A percentile compares a stretch with the other conserved stretches of the same genome.
These are phyloP conservation scores for Blastobasis adustella DNA, from an alignment of 2,888 invertebrate genomes.

Conservation along the genomic window DNA sequence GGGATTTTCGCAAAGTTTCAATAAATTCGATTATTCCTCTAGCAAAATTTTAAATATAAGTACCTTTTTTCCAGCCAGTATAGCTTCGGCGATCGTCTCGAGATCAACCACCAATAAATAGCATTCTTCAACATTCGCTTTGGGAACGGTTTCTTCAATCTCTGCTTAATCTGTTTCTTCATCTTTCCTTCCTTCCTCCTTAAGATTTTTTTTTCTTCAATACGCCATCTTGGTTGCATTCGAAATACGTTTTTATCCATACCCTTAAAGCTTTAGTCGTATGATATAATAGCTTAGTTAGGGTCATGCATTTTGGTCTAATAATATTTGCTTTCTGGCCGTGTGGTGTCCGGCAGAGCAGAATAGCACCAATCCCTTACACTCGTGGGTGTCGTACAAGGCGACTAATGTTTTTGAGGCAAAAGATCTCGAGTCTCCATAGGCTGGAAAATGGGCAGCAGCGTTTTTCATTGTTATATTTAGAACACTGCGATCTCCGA, in stretches of 20 bases:
- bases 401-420: too few relatives aligned
- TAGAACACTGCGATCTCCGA: too few relatives aligned
- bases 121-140: slow-evolving; percentile 45
- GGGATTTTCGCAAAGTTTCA: too few relatives aligned
- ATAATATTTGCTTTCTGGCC: too few relatives aligned
- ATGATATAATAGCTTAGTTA: slow-evolving; percentile 47
- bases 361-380: too few relatives aligned
- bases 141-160: slow-evolving; percentile 21
- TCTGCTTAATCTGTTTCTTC: slow-evolving; percentile 20
- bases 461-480: too few relatives aligned
- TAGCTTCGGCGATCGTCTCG: slow-evolving; percentile 52
- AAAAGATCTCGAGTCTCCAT: too few relatives aligned
- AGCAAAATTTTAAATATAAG: background rate
- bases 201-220: too few relatives aligned
- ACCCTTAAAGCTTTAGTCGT: slow-evolving; percentile 40
- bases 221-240: slow-evolving; percentile 22
- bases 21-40: too few relatives aligned
- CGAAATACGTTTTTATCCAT: slow-evolving; percentile 56
- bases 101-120: slow-evolving; percentile 45
- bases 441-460: too few relatives aligned
- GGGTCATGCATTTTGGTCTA: slow-evolving; percentile 50
- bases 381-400: too few relatives aligned
- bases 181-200: slow-evolving; percentile 21
- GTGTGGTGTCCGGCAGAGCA: too few relatives aligned
- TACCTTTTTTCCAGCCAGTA: slow-evolving; percentile 63